These are phyloP conservation scores for Zophobas morio DNA, from an alignment of 1,140 invertebrate species.

Conservation along the genomic window DNA sequence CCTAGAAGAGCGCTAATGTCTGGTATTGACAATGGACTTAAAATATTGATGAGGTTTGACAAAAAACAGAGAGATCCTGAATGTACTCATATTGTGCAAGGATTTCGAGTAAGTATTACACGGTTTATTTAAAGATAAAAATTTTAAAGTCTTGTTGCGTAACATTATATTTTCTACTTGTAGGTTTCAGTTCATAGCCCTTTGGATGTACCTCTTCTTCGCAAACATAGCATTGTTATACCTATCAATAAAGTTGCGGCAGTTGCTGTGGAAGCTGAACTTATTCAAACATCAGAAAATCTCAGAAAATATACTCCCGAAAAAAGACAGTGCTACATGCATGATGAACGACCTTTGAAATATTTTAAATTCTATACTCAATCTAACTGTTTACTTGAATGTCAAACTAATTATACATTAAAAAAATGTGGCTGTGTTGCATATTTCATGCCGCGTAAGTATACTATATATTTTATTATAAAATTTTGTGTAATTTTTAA, in stretches of 20 bases:
- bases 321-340: constrained; percentile 77
- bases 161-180: background rate
- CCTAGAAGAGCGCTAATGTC: constrained; percentile 68
- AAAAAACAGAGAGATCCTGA: background rate
- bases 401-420: constrained; percentile 80
- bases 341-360: constrained; percentile 72
- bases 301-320: constrained; percentile 63
- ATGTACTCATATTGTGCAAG: constrained; percentile 62
- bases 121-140: too few relatives aligned
- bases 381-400: constrained; percentile 81
- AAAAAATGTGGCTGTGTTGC: constrained; percentile 74
- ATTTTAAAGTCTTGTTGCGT: too few relatives aligned
- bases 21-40: constrained; percentile 67
- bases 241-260: constrained; percentile 12
- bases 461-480: background rate
- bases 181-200: constrained; percentile 15
- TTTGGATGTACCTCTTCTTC: constrained; percentile 7
- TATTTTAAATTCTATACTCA: constrained; percentile 82
- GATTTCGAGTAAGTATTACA: constrained; percentile 65
- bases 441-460: constrained; percentile 76
- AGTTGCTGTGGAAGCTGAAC: constrained; percentile 20
- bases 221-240: constrained; percentile 12
- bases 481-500: too few relatives aligned
- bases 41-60: constrained; percentile 30
- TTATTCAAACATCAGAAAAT: constrained; percentile 27